phyloP scores from a whole-genome alignment of 2,888 invertebrate species.

The Malthinus seriepunctatus region DNA sequence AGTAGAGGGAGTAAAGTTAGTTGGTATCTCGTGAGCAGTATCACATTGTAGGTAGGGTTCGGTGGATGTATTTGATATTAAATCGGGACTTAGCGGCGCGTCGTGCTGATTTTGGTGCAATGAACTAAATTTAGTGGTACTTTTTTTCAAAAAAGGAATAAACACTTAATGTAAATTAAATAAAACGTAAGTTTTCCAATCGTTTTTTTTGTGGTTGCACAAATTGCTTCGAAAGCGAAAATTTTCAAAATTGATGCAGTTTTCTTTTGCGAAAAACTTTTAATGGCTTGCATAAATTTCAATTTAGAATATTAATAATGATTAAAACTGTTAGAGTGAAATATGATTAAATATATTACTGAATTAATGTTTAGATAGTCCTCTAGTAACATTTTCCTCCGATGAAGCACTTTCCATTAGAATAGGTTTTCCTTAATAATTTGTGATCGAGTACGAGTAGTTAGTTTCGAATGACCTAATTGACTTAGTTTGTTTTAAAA shows the following conservation, averaged over 20 bases:
- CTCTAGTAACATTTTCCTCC: background rate
- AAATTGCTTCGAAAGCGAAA: no score
- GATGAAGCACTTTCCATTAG: background rate
- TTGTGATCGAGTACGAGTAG: slow-evolving; percentile 2
- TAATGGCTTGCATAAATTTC: no score
- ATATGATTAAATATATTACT: no score
- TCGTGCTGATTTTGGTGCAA: background rate
- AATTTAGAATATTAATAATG: no score
- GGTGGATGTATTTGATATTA: slow-evolving; percentile 4
- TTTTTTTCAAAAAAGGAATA: no score
- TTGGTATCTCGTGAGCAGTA: slow-evolving; percentile 3
- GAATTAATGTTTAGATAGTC: background rate
- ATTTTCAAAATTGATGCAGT: no score
- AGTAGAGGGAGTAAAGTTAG: slow-evolving; percentile 4
- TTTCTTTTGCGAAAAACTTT: no score
- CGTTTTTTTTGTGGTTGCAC: no score
- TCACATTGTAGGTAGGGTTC: slow-evolving; percentile 4
- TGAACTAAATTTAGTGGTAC: no score
- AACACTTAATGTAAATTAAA: no score
- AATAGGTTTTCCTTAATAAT: background rate
- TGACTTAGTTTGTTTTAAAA: background rate
- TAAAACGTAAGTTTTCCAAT: no score
- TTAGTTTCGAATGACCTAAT: slow-evolving; percentile 3
- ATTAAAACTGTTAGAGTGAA: no score
- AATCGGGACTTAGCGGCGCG: slow-evolving; percentile 3